Percentiles rank a stretch among this genome's conserved stretches.
These are phyloP conservation scores for Pardosa pseudoannulata DNA, from an alignment of 2,888 invertebrate genomes.

Conservation along the genomic window DNA sequence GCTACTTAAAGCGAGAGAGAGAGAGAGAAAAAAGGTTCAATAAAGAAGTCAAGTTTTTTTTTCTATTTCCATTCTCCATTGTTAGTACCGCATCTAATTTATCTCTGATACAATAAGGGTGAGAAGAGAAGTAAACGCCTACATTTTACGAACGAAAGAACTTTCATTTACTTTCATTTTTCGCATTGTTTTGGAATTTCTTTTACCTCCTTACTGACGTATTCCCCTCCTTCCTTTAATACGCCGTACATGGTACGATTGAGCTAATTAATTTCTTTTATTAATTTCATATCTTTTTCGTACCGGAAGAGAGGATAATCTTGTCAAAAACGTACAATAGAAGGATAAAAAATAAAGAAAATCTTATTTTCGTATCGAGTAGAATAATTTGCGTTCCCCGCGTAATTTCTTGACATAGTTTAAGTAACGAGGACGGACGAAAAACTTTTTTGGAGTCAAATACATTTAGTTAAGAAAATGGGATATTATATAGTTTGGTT, in stretches of 20 bases:
- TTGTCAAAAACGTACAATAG: too few relatives aligned
- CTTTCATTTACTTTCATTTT: not conserved
- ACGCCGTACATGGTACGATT: not conserved
- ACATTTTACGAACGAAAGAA: constrained; percentile 22
- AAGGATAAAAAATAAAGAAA: too few relatives aligned
- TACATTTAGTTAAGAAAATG: too few relatives aligned
- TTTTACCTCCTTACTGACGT: too few relatives aligned
- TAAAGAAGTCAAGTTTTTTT: not conserved
- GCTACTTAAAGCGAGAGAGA: too few relatives aligned
- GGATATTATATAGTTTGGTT: too few relatives aligned
- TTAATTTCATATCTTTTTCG: not conserved
- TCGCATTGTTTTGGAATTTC: not conserved
- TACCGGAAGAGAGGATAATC: not conserved
- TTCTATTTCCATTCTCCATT: constrained; percentile 5
- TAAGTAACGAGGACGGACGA: too few relatives aligned
- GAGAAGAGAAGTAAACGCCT: constrained; percentile 31
- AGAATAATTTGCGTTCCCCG: too few relatives aligned
- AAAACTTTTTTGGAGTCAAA: too few relatives aligned
- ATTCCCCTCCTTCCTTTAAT: not conserved
- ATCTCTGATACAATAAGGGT: constrained; percentile 23
- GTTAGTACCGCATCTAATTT: constrained; percentile 31
- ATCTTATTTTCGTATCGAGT: too few relatives aligned
- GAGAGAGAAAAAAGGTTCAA: not conserved
- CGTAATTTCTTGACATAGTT: too few relatives aligned
- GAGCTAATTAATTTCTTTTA: constrained; percentile 8